phyloP scores from a whole-genome alignment of 2,797 vertebrate genomes.

The Thalassophryne amazonica region DNA sequence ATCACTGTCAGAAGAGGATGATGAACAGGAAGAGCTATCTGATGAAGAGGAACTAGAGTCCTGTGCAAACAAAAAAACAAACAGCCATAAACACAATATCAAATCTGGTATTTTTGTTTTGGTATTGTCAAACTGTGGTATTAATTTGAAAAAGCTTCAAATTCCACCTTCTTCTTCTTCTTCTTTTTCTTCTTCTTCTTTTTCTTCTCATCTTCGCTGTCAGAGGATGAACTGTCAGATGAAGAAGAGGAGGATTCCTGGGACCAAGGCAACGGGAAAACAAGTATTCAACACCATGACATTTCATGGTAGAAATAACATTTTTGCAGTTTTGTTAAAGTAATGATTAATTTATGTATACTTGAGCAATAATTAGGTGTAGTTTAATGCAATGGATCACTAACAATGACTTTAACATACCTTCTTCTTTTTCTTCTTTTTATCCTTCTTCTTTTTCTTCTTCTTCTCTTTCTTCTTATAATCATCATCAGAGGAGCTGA shows the following conservation, averaged over 20 bases:
- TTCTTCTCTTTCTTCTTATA: constrained; percentile 36
- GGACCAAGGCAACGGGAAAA: neutral
- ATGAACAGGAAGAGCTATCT: constrained; percentile 43
- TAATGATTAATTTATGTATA: neutral
- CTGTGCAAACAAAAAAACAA: constrained; percentile 5
- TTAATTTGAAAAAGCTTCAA: neutral
- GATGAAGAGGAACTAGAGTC: constrained; percentile 60
- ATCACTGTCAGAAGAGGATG: constrained; percentile 51
- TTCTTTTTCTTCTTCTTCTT: constrained; percentile 53
- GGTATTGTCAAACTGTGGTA: neutral
- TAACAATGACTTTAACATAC: constrained; percentile 1
- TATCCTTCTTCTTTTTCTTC: constrained; percentile 34
- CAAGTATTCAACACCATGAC: neutral
- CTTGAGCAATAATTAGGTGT: neutral
- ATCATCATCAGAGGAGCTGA: constrained; percentile 15
- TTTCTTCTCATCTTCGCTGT: constrained; percentile 63
- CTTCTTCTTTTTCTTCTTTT: constrained; percentile 37
- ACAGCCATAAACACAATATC: neutral
- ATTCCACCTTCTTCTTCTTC: constrained; percentile 39
- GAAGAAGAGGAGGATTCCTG: constrained; percentile 54
- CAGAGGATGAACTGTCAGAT: constrained; percentile 54
- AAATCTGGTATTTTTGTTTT: neutral
- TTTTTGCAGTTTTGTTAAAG: neutral
- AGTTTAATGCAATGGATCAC: too few relatives aligned
- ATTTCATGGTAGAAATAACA: neutral